Conservation (phyloP, 2,113 vertebrate genomes). For the Podiceps cristatus region DNA sequence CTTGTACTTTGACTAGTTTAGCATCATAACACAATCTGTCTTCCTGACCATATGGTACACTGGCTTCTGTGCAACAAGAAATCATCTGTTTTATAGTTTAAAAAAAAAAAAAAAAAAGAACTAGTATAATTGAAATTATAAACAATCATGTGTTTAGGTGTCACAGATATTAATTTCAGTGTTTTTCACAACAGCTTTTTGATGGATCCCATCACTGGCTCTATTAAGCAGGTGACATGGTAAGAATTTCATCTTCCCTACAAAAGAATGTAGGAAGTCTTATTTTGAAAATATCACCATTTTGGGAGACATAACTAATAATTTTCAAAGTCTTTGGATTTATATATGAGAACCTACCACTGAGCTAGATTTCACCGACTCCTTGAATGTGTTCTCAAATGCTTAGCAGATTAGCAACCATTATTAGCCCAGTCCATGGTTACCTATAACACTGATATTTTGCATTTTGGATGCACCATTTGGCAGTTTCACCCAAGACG, state of each 20-base stretch:
- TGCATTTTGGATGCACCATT: background rate
- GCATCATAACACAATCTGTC: background rate
- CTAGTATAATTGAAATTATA: background rate
- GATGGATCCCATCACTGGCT: background rate
- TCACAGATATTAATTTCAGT: background rate
- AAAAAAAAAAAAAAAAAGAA: background rate
- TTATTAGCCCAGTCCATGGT: background rate
- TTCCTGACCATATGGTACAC: background rate
- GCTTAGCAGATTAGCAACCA: background rate
- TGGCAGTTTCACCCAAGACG: background rate
- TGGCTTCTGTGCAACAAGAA: background rate
- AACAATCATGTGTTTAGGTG: background rate
- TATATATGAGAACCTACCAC: background rate
- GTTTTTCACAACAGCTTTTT: background rate
- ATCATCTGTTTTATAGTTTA: background rate
- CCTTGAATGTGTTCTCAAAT: background rate
- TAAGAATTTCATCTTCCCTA: background rate
- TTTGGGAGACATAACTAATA: background rate
- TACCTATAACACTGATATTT: background rate
- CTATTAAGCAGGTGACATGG: background rate
- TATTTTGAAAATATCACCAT: background rate
- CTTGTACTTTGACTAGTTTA: background rate
- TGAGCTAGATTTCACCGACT: background rate
- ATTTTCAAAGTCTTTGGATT: background rate
- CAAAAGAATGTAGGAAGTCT: background rate